phyloP scores from a whole-genome alignment of 2,888 invertebrate species.

The Capitulum mitella region DNA sequence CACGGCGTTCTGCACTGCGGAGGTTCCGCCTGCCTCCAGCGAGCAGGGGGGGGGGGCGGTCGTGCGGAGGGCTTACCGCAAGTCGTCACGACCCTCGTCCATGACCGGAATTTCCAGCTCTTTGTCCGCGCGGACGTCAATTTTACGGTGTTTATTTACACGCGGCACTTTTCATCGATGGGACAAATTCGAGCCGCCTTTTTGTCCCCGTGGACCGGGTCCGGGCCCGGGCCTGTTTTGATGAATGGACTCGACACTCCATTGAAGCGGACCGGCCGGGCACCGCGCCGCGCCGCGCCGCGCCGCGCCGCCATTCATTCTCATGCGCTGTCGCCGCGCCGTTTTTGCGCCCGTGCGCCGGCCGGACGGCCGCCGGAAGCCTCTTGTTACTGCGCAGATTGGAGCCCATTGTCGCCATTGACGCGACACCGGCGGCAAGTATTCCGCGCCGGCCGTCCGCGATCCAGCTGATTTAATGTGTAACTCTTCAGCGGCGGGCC shows the following conservation, averaged over 20 bases:
- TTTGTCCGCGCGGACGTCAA: constrained; percentile 2
- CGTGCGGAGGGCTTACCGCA: too few species aligned
- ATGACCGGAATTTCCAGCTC: background rate
- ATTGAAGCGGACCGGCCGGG: background rate
- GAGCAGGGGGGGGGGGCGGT: too few species aligned
- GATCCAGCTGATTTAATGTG: background rate
- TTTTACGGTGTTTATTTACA: constrained; percentile 23
- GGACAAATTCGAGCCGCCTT: constrained; percentile 16
- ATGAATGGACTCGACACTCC: constrained; percentile 22
- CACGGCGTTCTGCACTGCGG: too few species aligned
- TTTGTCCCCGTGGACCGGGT: background rate
- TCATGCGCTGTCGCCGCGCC: background rate
- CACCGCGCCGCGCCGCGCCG: too few species aligned
- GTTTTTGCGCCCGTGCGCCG: background rate
- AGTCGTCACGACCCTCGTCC: too few species aligned
- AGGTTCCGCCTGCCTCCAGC: too few species aligned
- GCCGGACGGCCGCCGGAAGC: constrained; percentile 8
- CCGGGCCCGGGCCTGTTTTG: background rate
- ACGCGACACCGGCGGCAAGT: background rate
- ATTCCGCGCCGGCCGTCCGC: background rate
- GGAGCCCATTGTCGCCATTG: constrained; percentile 6
- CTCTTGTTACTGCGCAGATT: background rate
- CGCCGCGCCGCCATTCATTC: constrained; percentile 3
- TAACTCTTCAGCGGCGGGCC: background rate
- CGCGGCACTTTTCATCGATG: background rate